Evolutionary conservation across 1,140 invertebrate genomes (phyloP).

Genomic region (Pogonognathellus flavescens): DNA sequence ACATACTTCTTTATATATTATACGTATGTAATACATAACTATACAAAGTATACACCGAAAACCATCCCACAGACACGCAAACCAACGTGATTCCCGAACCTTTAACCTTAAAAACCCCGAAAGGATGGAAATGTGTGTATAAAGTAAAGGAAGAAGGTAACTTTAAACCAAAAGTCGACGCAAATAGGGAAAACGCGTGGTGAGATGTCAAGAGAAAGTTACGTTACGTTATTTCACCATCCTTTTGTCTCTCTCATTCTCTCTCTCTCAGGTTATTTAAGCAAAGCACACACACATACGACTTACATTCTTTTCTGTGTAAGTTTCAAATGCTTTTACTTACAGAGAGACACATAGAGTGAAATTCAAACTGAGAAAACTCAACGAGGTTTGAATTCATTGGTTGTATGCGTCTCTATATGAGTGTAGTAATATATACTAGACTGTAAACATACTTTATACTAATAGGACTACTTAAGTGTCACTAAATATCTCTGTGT

Average conservation of each 20-base stretch:
- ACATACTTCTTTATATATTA: too few species aligned
- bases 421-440: background rate
- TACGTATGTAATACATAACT: too few species aligned
- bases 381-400: slow-evolving; percentile 7
- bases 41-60: background rate
- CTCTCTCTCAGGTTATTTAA: background rate
- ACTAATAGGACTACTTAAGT: too few species aligned
- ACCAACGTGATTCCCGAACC: too few species aligned
- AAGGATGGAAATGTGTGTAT: too few species aligned
- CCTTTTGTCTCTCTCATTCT: background rate
- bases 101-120: too few species aligned
- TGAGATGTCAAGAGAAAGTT: slow-evolving; percentile 4
- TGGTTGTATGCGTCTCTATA: background rate
- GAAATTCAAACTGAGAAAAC: slow-evolving; percentile 4
- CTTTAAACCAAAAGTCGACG: too few species aligned
- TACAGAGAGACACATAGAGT: background rate
- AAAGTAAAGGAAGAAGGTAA: too few species aligned
- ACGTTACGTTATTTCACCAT: background rate
- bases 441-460: too few species aligned
- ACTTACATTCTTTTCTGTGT: background rate
- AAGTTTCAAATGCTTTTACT: background rate
- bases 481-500: too few species aligned
- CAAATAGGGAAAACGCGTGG: too few species aligned
- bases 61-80: too few species aligned
- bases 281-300: background rate